These are phyloP conservation scores for Callipepla californica DNA, from an alignment of 2,113 vertebrate species.

Conservation along the genomic window DNA sequence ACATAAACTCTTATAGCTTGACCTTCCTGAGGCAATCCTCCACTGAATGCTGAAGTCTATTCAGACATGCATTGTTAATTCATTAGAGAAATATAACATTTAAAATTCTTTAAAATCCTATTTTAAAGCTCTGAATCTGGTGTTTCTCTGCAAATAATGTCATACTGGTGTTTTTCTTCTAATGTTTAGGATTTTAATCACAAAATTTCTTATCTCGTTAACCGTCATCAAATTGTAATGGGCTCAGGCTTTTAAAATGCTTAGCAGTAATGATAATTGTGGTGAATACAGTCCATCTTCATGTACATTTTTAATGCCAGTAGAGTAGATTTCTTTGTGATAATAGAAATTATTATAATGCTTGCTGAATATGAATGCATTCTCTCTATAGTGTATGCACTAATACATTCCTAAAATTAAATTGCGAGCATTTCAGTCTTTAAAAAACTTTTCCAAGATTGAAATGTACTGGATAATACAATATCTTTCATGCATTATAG, in stretches of 20 bases:
- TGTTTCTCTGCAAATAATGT: slow-evolving; percentile 28
- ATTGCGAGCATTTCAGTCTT: slow-evolving; percentile 45
- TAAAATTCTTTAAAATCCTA: slow-evolving; percentile 57
- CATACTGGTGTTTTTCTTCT: background rate
- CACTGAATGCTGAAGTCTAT: slow-evolving; percentile 15
- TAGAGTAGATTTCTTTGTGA: slow-evolving; percentile 49
- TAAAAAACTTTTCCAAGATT: slow-evolving; percentile 53
- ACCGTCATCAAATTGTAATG: slow-evolving; percentile 24
- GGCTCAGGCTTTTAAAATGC: slow-evolving; percentile 48
- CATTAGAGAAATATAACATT: slow-evolving; percentile 52
- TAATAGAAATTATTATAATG: slow-evolving; percentile 57
- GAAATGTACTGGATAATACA: slow-evolving; percentile 55
- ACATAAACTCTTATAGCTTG: background rate
- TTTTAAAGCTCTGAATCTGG: slow-evolving; percentile 14
- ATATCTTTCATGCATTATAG: slow-evolving; percentile 23
- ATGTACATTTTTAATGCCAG: slow-evolving; percentile 52
- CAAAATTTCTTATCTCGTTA: slow-evolving; percentile 40
- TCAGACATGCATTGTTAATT: slow-evolving; percentile 26
- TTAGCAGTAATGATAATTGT: slow-evolving; percentile 52
- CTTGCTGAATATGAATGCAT: slow-evolving; percentile 52
- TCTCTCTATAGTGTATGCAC: slow-evolving; percentile 1
- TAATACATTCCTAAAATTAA: slow-evolving; percentile 64
- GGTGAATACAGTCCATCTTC: slow-evolving; percentile 45
- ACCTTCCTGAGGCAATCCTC: background rate
- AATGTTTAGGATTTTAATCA: slow-evolving; percentile 57